Evolutionary conservation across 2,888 invertebrate genomes (phyloP).

Genomic region (Heliconius sara): DNA sequence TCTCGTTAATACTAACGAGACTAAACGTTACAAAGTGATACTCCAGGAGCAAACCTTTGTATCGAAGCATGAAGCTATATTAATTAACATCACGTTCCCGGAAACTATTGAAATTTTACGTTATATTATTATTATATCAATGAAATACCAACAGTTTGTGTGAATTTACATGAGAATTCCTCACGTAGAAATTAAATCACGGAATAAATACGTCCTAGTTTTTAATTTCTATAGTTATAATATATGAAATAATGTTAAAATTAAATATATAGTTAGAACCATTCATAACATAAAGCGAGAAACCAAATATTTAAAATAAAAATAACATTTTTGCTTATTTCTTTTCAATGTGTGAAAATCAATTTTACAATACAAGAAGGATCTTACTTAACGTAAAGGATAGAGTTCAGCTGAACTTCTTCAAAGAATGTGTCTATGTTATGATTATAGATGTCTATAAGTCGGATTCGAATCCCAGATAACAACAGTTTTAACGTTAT

Average conservation of each 20-base stretch:
- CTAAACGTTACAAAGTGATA: background rate
- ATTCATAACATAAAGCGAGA: no score
- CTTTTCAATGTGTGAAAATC: background rate
- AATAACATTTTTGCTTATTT: no score
- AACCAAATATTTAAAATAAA: no score
- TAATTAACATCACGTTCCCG: slow-evolving; percentile 18
- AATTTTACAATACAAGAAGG: background rate
- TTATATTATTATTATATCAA: background rate
- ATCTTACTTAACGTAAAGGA: background rate
- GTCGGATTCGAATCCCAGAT: background rate
- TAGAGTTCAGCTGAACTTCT: background rate
- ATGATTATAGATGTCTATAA: background rate
- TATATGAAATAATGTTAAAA: background rate
- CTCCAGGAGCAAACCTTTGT: slow-evolving; percentile 13
- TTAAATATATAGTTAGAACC: background rate
- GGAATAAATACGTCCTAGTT: background rate
- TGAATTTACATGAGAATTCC: background rate
- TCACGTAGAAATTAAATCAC: background rate
- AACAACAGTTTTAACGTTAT: no score
- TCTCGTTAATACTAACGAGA: no score
- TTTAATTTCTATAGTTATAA: background rate
- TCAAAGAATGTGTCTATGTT: background rate
- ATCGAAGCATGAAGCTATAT: slow-evolving; percentile 3
- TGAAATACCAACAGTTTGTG: background rate
- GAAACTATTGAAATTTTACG: slow-evolving; percentile 2